Conservation (phyloP, 1,140 invertebrate genomes). For the Dendrolimus kikuchii region DNA sequence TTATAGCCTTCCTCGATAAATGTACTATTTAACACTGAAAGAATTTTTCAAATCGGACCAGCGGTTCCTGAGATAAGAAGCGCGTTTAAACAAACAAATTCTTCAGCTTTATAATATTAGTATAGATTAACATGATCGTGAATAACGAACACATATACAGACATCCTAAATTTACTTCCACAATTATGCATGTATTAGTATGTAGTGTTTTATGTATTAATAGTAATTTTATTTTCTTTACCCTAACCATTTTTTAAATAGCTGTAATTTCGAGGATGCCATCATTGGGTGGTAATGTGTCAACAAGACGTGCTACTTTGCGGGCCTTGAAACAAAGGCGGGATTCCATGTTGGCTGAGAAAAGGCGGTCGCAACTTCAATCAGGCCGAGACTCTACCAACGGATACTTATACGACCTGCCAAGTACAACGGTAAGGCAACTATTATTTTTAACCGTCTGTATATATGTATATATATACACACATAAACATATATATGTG, state of each 20-base stretch:
- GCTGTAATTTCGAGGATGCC: constrained; percentile 74
- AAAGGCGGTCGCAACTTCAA: constrained; percentile 76
- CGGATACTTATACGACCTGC: constrained; percentile 33
- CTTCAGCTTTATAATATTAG: no score
- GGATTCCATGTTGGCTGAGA: constrained; percentile 86
- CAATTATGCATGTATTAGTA: no score
- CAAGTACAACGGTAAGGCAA: constrained; percentile 19
- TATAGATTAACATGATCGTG: no score
- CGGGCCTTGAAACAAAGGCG: constrained; percentile 86
- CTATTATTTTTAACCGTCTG: constrained; percentile 1
- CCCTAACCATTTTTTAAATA: neutral
- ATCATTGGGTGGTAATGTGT: constrained; percentile 82
- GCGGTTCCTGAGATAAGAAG: no score
- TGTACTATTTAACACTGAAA: no score
- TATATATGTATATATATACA: no score
- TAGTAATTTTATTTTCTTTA: no score
- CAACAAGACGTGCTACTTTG: constrained; percentile 84
- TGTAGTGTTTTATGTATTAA: no score
- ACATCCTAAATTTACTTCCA: neutral
- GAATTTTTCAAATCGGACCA: no score
- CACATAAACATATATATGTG: no score
- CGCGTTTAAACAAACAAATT: no score
- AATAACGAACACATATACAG: neutral
- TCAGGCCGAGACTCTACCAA: constrained; percentile 15
- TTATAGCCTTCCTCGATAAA: no score